phyloP scores from a whole-genome alignment of 64 coral and sea anemone species.

The Stichodactyla mertensii region DNA sequence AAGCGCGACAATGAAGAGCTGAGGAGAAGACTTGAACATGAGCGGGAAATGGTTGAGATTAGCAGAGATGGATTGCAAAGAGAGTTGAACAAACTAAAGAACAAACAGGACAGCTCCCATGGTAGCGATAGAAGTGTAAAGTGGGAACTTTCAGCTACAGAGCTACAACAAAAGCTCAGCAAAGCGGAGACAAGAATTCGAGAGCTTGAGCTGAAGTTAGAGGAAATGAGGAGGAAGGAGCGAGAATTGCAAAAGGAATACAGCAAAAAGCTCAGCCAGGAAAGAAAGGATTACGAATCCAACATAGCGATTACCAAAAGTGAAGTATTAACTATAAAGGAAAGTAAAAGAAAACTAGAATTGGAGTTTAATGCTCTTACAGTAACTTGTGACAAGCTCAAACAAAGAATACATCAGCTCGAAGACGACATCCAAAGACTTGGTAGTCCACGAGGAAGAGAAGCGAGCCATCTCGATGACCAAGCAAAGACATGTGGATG shows the following conservation, averaged over 20 bases:
- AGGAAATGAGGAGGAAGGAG: constrained; percentile 25
- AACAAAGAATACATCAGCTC: not conserved
- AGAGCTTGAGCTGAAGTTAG: constrained; percentile 22
- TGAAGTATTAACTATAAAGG: constrained; percentile 27
- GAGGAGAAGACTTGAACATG: constrained; percentile 44
- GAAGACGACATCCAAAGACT: not conserved
- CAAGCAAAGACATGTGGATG: not conserved
- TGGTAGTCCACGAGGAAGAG: not conserved
- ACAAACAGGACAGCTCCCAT: constrained; percentile 6
- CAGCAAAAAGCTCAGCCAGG: not conserved
- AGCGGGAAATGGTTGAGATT: constrained; percentile 39
- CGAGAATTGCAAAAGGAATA: not conserved
- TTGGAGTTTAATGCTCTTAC: not conserved
- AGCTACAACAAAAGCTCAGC: constrained; percentile 9
- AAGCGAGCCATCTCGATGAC: not conserved
- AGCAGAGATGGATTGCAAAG: constrained; percentile 27
- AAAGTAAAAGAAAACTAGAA: constrained; percentile 3
- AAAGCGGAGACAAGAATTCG: constrained; percentile 27
- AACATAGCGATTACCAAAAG: constrained; percentile 16
- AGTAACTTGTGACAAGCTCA: not conserved
- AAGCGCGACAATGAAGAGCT: constrained; percentile 42
- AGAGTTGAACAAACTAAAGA: constrained; percentile 39
- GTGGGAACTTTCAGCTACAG: constrained; percentile 14
- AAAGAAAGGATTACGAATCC: constrained; percentile 18
- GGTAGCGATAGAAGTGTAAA: not conserved